Evolutionary conservation across 2,113 vertebrate genomes (phyloP), one percentile per base, ranked within the genome.

Genomic region (Oryzias woworae): DNA sequence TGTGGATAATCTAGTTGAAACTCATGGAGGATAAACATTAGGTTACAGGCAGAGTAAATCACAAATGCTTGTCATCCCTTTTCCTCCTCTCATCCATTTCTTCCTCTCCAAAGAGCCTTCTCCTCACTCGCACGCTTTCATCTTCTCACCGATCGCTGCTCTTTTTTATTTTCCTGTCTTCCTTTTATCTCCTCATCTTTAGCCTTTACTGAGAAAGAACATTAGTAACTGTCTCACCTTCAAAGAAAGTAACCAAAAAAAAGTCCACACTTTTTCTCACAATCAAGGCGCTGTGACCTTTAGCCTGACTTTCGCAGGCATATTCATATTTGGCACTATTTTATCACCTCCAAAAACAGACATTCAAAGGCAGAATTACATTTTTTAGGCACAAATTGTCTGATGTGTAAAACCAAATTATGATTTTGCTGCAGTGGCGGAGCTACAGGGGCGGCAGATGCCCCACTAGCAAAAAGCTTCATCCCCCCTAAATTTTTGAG

Each of bases 1-100:
- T 80, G 73, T 70, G 75, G 84, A 75, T 90, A 89, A 91, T 90
- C 88, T 83, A 85, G 81, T 80, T 64, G 5, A 66, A 82, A 84
- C 74, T 78, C 71, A 77, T 72, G 62, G 66, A 75, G 75, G 66
- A 82, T 81, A 72, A 85, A 86, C 73, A 81, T 82, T 81, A 69
- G 80, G 84, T 89, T 81, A 85, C 69, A 86, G 80, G 65, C 60
- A 63, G 17, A n/a, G 64, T 83, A 82, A 83, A 70, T 87, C 74
- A 71, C 66, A 24, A 44, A 69, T 43, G 62, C 58, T 62, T 75
- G 77, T 81, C 73, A 64, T 73, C 66, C 66, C 66, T 66, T 31
- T 53, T 41, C 42, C 16, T 41, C 49, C 17, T n/a, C 10, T 58
- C 24, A 23, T 65, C 43, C 43, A 58, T 53, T 55, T 31, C 54